Evolutionary conservation across 2,113 vertebrate genomes (phyloP).

Genomic region (Saccopteryx leptura): DNA sequence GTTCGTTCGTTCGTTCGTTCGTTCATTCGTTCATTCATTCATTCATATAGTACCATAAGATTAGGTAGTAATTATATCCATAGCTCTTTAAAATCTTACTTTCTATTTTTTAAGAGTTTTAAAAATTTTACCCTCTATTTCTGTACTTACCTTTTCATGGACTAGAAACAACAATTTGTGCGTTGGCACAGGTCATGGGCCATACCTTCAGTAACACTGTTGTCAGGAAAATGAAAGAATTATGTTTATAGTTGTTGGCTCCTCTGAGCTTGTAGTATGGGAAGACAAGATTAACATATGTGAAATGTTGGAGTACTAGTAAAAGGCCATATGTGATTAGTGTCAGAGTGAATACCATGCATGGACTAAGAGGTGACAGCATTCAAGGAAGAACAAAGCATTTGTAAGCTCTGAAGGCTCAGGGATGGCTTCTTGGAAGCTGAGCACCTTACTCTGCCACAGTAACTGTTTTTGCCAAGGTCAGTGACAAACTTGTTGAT

Average conservation of each 20-base stretch:
- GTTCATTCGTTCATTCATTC: background rate
- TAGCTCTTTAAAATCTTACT: background rate
- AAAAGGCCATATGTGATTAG: background rate
- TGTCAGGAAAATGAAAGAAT: background rate
- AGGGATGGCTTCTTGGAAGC: background rate
- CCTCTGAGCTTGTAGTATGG: background rate
- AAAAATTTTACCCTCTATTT: background rate
- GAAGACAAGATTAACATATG: background rate
- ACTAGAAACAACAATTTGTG: background rate
- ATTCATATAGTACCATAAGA: background rate
- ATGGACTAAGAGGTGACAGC: background rate
- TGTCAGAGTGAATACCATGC: background rate
- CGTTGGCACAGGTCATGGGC: background rate
- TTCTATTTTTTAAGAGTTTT: background rate
- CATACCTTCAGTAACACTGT: background rate
- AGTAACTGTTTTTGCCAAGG: background rate
- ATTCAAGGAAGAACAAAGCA: background rate
- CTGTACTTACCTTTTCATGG: background rate
- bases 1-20: too few relatives aligned
- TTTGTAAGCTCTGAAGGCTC: fast-evolving
- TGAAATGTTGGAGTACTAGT: background rate
- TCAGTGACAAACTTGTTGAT: conserved; percentile 20
- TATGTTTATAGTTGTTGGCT: background rate
- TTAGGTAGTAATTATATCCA: background rate
- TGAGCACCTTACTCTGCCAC: background rate